Conservation (phyloP, 37 sponge, comb jelly and placozoan genomes). For the Bolinopsis microptera region DNA sequence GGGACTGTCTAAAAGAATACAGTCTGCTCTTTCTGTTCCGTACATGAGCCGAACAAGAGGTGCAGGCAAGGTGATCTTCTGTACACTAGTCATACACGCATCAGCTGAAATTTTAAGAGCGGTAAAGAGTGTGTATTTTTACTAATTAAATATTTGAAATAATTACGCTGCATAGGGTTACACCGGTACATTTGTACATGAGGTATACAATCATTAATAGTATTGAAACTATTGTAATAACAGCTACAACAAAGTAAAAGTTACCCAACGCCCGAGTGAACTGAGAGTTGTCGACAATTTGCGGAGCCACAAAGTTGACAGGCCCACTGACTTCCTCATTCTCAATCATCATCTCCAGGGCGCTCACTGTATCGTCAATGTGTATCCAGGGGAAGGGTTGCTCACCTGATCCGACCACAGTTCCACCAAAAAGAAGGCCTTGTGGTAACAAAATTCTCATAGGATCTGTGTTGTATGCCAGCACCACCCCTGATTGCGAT, state of each 20-base stretch:
- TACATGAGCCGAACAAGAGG: not conserved
- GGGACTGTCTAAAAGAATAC: slow-evolving; percentile 24
- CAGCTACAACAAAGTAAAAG: not conserved
- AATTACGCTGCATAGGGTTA: not conserved
- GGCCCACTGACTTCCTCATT: not conserved
- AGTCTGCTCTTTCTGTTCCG: slow-evolving; percentile 48
- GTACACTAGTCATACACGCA: not conserved
- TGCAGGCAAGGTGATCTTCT: not conserved
- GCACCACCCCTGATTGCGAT: slow-evolving; percentile 38
- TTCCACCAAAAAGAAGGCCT: not conserved
- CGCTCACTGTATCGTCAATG: not conserved
- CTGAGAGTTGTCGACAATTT: not conserved
- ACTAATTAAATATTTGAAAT: not conserved
- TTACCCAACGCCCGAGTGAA: not conserved
- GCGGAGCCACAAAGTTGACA: slow-evolving; percentile 32
- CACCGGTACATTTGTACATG: too few species aligned
- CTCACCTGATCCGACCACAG: not conserved
- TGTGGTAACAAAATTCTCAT: not conserved
- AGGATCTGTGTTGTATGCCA: slow-evolving; percentile 2
- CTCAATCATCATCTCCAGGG: not conserved
- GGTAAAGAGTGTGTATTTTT: not conserved
- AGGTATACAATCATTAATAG: too few species aligned
- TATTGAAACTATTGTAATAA: too few species aligned
- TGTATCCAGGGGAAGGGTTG: slow-evolving; percentile 65
- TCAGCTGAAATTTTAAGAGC: not conserved